Percentiles rank a stretch among this genome's conserved stretches.
These are phyloP conservation scores for Sula dactylatra DNA, from an alignment of 2,113 vertebrate genomes.

Conservation along the genomic window DNA sequence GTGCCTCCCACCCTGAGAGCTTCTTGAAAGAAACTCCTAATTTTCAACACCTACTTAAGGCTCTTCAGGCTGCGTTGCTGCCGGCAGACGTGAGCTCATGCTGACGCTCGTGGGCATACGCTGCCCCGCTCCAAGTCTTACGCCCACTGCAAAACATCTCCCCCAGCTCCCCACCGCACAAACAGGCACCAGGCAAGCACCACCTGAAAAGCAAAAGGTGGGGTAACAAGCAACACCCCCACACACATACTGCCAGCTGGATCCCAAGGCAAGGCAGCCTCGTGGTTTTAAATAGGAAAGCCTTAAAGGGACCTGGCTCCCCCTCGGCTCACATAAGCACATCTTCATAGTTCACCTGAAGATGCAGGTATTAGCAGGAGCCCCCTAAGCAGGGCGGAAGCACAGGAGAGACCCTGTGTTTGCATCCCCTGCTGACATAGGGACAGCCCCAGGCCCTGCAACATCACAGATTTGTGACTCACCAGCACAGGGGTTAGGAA, in stretches of 20 bases:
- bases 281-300: background rate
- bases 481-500: background rate
- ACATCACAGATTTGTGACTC: fast-evolving
- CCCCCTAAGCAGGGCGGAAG: background rate
- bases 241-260: fast-evolving
- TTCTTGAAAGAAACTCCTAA: constrained; percentile 54
- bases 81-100: constrained; percentile 72
- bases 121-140: constrained; percentile 33
- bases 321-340: background rate
- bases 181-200: background rate
- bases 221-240: background rate
- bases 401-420: background rate
- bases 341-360: background rate
- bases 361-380: no score
- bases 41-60: constrained; percentile 75
- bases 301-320: background rate
- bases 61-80: constrained; percentile 32
- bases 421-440: background rate
- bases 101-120: background rate
- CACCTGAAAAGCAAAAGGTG: background rate
- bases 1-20: constrained; percentile 4
- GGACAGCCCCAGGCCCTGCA: background rate
- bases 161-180: background rate
- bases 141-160: background rate
- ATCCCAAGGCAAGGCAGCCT: background rate